These are phyloP conservation scores for Saccostrea cuccullata DNA, from an alignment of 1,140 invertebrate species.

Conservation along the genomic window DNA sequence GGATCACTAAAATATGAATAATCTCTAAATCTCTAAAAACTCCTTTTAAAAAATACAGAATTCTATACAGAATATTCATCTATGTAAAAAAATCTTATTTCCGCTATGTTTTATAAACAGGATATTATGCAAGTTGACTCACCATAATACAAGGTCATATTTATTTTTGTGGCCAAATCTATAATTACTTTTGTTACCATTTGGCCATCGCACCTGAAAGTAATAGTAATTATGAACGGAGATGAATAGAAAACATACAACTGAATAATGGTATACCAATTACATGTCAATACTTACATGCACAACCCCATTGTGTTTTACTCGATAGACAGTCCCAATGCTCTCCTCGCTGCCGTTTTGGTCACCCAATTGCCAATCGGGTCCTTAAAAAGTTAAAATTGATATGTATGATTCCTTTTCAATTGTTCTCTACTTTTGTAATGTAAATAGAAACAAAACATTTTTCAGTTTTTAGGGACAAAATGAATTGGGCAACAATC, in stretches of 20 bases:
- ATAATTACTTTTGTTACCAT: background rate
- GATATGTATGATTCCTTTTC: too few species aligned
- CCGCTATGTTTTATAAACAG: too few species aligned
- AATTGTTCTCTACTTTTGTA: too few species aligned
- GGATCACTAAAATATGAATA: conserved; percentile 4
- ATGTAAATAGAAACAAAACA: too few species aligned
- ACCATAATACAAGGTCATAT: background rate
- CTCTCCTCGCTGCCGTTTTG: background rate
- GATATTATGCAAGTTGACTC: background rate
- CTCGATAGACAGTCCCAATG: conserved; percentile 16
- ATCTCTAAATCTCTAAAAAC: too few species aligned
- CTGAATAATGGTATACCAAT: background rate
- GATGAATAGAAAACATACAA: background rate
- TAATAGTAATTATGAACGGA: background rate
- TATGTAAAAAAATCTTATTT: too few species aligned
- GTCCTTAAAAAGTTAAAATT: background rate
- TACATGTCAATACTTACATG: background rate
- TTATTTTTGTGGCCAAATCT: background rate
- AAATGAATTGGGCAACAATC: background rate
- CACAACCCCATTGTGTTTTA: background rate
- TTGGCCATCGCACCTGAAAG: background rate
- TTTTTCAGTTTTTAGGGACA: too few species aligned
- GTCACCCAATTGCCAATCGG: conserved; percentile 14
- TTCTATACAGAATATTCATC: too few species aligned
- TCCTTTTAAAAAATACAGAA: too few species aligned